Evolutionary conservation across 2,888 invertebrate species (phyloP).

Genomic region (Bellardia pandia): DNA sequence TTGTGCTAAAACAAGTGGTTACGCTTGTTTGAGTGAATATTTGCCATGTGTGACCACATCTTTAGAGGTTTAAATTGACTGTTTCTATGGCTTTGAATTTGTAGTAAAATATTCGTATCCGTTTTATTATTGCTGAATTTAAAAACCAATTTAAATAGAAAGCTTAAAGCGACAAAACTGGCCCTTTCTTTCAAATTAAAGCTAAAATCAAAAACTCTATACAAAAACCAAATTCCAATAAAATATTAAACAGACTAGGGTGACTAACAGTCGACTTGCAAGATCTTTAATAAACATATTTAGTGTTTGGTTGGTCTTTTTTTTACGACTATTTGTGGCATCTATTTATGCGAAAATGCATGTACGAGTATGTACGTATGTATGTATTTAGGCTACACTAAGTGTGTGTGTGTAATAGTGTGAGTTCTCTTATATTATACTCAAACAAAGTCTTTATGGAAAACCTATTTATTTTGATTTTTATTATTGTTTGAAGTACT

Average conservation of each 20-base stretch:
- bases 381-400: background rate
- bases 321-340: constrained; percentile 44
- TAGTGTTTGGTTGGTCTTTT: background rate
- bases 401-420: background rate
- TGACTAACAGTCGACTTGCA: background rate
- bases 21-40: too few species aligned
- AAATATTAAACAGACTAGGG: background rate
- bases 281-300: background rate
- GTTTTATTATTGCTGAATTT: too few species aligned
- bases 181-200: too few species aligned
- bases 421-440: constrained; percentile 26
- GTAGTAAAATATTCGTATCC: too few species aligned
- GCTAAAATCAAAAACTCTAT: too few species aligned
- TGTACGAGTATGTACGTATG: background rate
- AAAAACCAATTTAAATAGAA: too few species aligned
- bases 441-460: constrained; percentile 54
- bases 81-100: too few species aligned
- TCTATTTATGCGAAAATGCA: constrained; percentile 35
- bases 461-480: constrained; percentile 66
- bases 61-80: too few species aligned
- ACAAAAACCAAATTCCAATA: too few species aligned
- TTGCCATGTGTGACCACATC: too few species aligned
- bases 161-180: too few species aligned
- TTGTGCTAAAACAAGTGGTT: too few species aligned
- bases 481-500: constrained; percentile 62